These are phyloP conservation scores for Adrianichthys oophorus DNA, from an alignment of 2,797 vertebrate genomes.

Conservation along the genomic window DNA sequence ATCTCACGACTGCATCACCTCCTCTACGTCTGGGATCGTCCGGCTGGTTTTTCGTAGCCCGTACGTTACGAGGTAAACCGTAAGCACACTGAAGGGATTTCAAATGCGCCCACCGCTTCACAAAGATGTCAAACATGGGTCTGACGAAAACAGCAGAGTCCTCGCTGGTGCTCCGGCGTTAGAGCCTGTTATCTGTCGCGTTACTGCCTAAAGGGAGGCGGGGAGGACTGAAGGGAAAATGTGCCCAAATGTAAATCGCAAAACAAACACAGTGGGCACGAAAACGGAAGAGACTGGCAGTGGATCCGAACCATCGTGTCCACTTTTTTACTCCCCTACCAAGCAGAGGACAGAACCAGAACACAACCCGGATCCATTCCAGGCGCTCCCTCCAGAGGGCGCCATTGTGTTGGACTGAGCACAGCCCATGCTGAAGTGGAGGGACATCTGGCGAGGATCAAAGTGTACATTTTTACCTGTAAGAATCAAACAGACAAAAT, in stretches of 20 bases:
- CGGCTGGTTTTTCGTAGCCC: constrained; percentile 35
- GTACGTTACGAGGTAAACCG: constrained; percentile 48
- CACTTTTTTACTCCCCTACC: constrained; percentile 49
- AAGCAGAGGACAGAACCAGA: constrained; percentile 43
- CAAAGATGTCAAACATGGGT: constrained; percentile 30
- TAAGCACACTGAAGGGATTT: constrained; percentile 58
- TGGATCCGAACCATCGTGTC: too few relatives aligned
- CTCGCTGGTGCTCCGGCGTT: constrained; percentile 66
- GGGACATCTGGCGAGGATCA: constrained; percentile 33
- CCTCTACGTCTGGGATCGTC: constrained; percentile 27
- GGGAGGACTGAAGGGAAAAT: constrained; percentile 40
- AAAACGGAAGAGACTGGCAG: not conserved
- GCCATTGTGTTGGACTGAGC: constrained; percentile 50
- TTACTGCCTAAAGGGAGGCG: constrained; percentile 47
- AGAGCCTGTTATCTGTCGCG: constrained; percentile 54
- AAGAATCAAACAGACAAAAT: constrained; percentile 75
- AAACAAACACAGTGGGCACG: constrained; percentile 14
- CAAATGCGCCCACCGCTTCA: constrained; percentile 12
- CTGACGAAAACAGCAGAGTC: constrained; percentile 25
- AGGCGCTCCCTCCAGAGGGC: constrained; percentile 73
- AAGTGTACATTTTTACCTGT: constrained; percentile 85
- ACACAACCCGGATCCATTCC: constrained; percentile 52
- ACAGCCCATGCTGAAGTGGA: constrained; percentile 35
- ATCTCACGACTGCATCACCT: constrained; percentile 33
- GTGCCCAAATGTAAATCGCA: constrained; percentile 63